These are phyloP conservation scores for Hystrix cristata DNA, from an alignment of 2,113 vertebrate species.

Conservation along the genomic window DNA sequence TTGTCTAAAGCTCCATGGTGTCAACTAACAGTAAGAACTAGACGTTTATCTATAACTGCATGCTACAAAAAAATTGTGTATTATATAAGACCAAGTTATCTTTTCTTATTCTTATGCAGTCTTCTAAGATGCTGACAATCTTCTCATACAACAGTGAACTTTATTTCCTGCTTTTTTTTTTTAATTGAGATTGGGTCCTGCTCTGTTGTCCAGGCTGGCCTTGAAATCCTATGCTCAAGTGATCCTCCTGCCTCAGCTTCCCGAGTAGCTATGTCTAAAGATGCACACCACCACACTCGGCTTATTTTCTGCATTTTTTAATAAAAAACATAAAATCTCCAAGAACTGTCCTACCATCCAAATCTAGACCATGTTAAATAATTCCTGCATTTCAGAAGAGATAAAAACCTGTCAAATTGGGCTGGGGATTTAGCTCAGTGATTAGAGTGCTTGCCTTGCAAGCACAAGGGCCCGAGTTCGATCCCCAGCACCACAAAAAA, in stretches of 20 bases:
- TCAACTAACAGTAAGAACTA: not conserved
- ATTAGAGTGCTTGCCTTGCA: too few relatives aligned
- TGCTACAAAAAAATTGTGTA: not conserved
- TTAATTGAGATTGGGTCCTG: not conserved
- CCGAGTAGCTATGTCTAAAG: not conserved
- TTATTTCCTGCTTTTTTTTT: not conserved
- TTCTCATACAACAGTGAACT: not conserved
- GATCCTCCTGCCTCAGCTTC: not conserved
- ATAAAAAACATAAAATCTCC: constrained; percentile 53
- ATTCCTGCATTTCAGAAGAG: constrained; percentile 27
- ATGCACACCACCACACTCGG: not conserved
- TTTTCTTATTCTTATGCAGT: not conserved
- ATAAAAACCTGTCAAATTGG: not conserved
- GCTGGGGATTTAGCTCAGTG: too few relatives aligned
- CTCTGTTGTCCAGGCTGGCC: not conserved
- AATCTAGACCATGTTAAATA: constrained; percentile 39
- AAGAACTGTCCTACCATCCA: constrained; percentile 39
- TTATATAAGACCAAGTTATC: not conserved
- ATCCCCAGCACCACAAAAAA: too few relatives aligned
- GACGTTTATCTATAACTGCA: not conserved
- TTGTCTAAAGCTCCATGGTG: not conserved
- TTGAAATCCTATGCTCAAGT: not conserved
- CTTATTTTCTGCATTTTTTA: constrained; percentile 15
- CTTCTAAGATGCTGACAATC: not conserved
- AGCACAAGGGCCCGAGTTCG: too few relatives aligned